A percentile compares a stretch with the other conserved stretches of the same genome.
phyloP scores from a whole-genome alignment of 2,888 invertebrate species.

The Protonemura montana region DNA sequence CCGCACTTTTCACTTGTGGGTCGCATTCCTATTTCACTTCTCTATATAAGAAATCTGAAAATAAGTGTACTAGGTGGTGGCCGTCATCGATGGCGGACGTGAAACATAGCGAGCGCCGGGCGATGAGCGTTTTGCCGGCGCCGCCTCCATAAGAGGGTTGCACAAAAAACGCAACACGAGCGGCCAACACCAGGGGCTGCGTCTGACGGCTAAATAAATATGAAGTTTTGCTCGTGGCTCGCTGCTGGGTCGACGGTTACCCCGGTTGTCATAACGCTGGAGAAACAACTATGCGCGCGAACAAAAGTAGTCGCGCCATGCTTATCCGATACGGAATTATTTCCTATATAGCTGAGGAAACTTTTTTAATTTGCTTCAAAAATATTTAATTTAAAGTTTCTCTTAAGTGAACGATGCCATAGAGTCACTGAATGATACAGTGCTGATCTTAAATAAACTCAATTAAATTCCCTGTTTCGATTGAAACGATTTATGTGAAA shows the following conservation, averaged over 20 bases:
- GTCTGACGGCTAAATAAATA: background rate
- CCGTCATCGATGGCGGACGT: no score
- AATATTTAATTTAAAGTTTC: conserved; percentile 7
- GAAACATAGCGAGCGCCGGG: no score
- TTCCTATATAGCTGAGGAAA: background rate
- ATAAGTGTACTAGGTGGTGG: no score
- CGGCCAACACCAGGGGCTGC: background rate
- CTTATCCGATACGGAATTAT: background rate
- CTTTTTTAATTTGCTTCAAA: background rate
- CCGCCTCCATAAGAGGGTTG: background rate
- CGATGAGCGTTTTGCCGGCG: background rate
- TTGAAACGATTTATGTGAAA: background rate
- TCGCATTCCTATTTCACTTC: no score
- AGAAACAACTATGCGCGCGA: background rate
- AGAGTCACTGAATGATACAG: background rate
- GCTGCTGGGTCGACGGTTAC: no score
- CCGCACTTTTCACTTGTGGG: no score
- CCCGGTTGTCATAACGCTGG: no score
- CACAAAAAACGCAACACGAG: background rate
- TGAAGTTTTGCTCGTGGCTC: no score
- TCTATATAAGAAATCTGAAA: no score
- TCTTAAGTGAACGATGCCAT: background rate
- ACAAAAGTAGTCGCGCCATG: background rate
- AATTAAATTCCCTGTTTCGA: background rate
- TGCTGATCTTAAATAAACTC: background rate